A percentile compares a stretch with the other conserved stretches of the same genome.
Evolutionary conservation across 2,113 vertebrate genomes (phyloP).

Genomic region (Vanacampus margaritifer): DNA sequence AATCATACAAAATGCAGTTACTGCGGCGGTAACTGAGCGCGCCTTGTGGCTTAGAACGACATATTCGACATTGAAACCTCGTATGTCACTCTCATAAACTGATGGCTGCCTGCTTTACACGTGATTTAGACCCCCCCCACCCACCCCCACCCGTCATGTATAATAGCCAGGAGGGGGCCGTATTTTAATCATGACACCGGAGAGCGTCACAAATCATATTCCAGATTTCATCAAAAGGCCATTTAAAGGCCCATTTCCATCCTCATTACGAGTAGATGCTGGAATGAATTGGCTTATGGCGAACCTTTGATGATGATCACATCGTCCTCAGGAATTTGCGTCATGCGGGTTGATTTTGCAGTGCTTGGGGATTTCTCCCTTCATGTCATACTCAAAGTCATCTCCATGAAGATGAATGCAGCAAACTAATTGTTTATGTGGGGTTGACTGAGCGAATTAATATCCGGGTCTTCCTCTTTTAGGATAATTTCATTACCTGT

Average conservation of each 20-base stretch:
- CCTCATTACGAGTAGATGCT: not conserved
- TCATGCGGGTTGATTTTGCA: conserved; percentile 3
- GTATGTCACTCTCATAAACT: too few relatives aligned
- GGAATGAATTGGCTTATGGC: not conserved
- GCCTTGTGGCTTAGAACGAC: too few relatives aligned
- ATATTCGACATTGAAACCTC: too few relatives aligned
- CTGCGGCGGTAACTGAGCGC: too few relatives aligned
- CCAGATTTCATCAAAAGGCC: conserved; percentile 1
- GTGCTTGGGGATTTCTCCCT: not conserved
- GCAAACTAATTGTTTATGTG: not conserved
- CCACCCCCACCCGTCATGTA: too few relatives aligned
- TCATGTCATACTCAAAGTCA: not conserved
- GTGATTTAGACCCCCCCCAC: not conserved
- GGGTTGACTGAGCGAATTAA: not conserved
- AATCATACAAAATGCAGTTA: not conserved
- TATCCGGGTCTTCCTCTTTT: not conserved
- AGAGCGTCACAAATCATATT: not conserved
- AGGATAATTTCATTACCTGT: not conserved
- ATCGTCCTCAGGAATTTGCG: not conserved
- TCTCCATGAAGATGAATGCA: not conserved
- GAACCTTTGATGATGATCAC: conserved; percentile 7
- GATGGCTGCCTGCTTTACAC: not conserved
- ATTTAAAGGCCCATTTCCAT: not conserved
- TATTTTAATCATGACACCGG: not conserved
- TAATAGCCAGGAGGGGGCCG: not conserved